phyloP scores from a whole-genome alignment of 2,113 vertebrate species.

The Thamnaconus septentrionalis region DNA sequence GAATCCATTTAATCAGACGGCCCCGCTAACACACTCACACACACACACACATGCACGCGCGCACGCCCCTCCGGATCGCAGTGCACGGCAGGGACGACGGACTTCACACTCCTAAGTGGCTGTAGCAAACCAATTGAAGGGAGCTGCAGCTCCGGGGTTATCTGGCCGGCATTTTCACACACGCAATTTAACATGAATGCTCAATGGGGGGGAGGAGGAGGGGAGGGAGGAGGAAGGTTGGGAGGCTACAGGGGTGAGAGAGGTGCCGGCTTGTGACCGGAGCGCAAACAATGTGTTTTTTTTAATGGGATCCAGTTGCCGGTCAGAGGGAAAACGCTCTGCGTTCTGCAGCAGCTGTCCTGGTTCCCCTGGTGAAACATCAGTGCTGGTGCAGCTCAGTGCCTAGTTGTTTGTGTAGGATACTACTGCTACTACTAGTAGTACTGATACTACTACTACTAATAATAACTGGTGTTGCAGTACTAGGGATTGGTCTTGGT shows the following conservation, averaged over 20 bases:
- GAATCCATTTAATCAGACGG: conserved; percentile 75
- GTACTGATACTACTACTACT: too few relatives aligned
- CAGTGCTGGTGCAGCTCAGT: too few relatives aligned
- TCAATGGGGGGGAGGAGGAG: conserved; percentile 16
- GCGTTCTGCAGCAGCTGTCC: too few relatives aligned
- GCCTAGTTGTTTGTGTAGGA: too few relatives aligned
- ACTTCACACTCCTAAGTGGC: conserved; percentile 57
- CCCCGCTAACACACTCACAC: not conserved
- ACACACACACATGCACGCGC: not conserved
- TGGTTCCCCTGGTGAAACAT: too few relatives aligned
- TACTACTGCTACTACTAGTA: too few relatives aligned
- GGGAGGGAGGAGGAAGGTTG: conserved; percentile 8
- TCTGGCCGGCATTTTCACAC: conserved; percentile 42
- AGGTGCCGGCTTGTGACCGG: conserved; percentile 2
- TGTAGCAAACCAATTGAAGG: conserved; percentile 59
- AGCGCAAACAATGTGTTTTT: conserved; percentile 15
- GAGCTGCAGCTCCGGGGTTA: conserved; percentile 35
- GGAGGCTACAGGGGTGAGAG: too few relatives aligned
- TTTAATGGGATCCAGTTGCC: too few relatives aligned
- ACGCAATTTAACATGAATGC: conserved; percentile 54
- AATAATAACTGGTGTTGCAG: too few relatives aligned
- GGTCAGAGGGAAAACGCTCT: too few relatives aligned
- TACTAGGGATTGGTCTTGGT: too few relatives aligned
- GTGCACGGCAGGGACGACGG: conserved; percentile 37
- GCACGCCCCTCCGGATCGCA: conserved; percentile 35